These are phyloP conservation scores for Mythimna lalbum DNA, from an alignment of 2,888 invertebrate species.

Conservation along the genomic window DNA sequence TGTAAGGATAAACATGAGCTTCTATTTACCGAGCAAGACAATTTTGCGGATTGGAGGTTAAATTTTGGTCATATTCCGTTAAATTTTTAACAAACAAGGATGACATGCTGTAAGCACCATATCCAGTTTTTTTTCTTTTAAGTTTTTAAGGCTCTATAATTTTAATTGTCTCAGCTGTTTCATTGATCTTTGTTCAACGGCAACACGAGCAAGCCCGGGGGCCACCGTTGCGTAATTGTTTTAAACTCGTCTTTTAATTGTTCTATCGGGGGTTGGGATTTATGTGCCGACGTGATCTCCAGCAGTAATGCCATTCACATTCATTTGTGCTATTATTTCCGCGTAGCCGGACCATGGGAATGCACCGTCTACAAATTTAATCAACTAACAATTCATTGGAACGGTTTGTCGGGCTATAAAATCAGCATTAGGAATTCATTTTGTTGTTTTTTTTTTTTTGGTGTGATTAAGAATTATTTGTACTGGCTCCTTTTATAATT, in stretches of 20 bases:
- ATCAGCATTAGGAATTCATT: conserved; percentile 68
- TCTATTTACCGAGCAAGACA: neutral
- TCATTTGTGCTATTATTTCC: conserved; percentile 88
- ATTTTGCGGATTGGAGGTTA: conserved; percentile 6
- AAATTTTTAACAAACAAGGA: neutral
- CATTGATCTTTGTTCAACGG: conserved; percentile 71
- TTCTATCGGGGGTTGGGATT: conserved; percentile 89
- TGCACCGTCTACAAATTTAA: conserved; percentile 85
- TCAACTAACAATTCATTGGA: conserved; percentile 80
- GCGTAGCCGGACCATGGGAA: conserved; percentile 85
- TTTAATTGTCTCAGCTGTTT: conserved; percentile 29
- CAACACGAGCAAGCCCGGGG: conserved; percentile 84
- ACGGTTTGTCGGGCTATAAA: conserved; percentile 76
- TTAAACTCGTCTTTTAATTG: conserved; percentile 90
- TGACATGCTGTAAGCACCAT: neutral
- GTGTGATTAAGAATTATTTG: neutral
- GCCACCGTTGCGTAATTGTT: conserved; percentile 89
- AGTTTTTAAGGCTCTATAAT: conserved; percentile 7
- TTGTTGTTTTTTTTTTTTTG: conserved; percentile 8
- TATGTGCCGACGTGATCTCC: conserved; percentile 88
- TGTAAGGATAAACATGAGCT: conserved; percentile 23
- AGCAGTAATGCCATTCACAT: conserved; percentile 84
- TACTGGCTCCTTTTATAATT: neutral
- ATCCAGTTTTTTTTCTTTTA: neutral
- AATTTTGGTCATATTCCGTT: neutral